These are phyloP conservation scores for Psylliodes chrysocephalus DNA, from an alignment of 2,888 invertebrate species.

Conservation along the genomic window DNA sequence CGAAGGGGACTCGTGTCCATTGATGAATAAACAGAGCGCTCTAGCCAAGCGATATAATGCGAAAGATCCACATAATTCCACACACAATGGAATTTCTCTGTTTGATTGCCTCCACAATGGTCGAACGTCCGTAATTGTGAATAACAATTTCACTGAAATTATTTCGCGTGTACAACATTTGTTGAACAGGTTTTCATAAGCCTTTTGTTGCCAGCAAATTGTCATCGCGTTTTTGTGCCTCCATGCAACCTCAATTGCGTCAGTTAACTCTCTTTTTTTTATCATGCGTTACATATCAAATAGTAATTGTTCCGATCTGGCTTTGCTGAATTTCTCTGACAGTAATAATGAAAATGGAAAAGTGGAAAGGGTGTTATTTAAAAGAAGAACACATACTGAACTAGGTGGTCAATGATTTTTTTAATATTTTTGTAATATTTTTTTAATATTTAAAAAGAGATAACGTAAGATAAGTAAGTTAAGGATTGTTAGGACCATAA, in stretches of 20 bases:
- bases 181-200: slow-evolving; percentile 26
- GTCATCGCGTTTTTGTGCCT: neutral
- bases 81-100: slow-evolving; percentile 53
- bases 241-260: slow-evolving; percentile 7
- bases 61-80: slow-evolving; percentile 59
- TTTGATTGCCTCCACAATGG: slow-evolving; percentile 42
- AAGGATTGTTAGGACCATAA: no score
- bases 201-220: slow-evolving; percentile 23
- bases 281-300: neutral
- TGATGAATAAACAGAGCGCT: slow-evolving; percentile 55
- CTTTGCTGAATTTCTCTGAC: neutral
- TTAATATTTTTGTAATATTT: no score
- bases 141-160: slow-evolving; percentile 41
- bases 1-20: slow-evolving; percentile 57
- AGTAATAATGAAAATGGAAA: neutral
- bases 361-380: no score
- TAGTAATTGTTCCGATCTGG: neutral
- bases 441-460: no score
- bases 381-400: no score
- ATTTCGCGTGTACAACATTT: slow-evolving; percentile 27
- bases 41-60: slow-evolving; percentile 59
- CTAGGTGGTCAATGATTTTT: no score
- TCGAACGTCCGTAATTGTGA: slow-evolving; percentile 40
- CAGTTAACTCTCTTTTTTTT: slow-evolving; percentile 4
- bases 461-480: no score